Base-by-base conservation (phyloP, 2,888 invertebrate species). In the Eupithecia tripunctaria region DNA sequence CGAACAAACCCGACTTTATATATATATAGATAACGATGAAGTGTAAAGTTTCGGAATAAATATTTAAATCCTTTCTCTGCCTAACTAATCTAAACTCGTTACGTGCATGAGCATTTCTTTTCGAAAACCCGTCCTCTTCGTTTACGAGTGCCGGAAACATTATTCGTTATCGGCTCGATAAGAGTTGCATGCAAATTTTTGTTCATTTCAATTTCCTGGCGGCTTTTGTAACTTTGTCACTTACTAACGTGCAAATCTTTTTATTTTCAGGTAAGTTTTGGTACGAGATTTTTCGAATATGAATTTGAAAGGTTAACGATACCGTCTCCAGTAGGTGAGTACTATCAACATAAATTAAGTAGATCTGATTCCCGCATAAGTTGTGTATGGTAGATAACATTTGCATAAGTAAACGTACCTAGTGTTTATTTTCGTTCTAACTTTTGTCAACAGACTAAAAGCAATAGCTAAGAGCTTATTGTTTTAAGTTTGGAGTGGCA, bases 181-280 rank as follows among this genome's bases (percentile, higher is more conserved):
- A 89, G 84, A 84, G 76, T 79, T 79, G 83, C 81, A 86, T 85
- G 84, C 81, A 72, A 85, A 85, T 88, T 86, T 84, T 84, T 83
- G 79, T 84, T 85, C 82, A 82, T 81, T 85, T 82, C 83, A 79
- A 82, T 83, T 86, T 82, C 78, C 81, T 79, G 73, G 70, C 56
- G 64, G 76, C 76, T 68, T 74, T 67, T 72, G 59, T 51, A 73
- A 72, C 73, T 73, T 68, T 27, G 60, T 8, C 29, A 29, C 15
- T 62, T 36, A 63, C 64, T 64, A 38, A 64, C 29, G 29, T 63
- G 10, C 67, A 75, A 75, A 73, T 78, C 79, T 79, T 79, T 82
- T 81, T 78, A 71, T 81, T 88, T 90, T 76, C 91, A 91, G 91
- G 91, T 91, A 91, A 91, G 91, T 90, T 79, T 80, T 79, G 81